A percentile compares a stretch with the other conserved stretches of the same genome.
Conservation (phyloP, 2,888 invertebrate species). For the Gasteruption jaculator region DNA sequence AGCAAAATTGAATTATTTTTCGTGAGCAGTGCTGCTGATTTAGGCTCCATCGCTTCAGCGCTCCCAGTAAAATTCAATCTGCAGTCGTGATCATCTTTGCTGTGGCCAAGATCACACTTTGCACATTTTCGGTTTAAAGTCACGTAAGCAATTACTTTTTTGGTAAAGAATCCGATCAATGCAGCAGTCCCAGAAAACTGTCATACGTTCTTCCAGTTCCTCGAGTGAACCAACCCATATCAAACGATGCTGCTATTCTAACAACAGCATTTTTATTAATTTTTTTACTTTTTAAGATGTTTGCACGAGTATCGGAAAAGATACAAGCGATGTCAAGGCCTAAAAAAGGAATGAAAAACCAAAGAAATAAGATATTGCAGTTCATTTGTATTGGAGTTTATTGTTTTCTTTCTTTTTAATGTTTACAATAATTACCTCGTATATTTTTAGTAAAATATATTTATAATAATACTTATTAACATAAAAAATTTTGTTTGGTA, state of each 20-base stretch:
- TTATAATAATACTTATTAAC: too few species aligned
- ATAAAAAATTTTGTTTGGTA: too few species aligned
- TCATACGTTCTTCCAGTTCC: constrained; percentile 18
- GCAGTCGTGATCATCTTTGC: constrained; percentile 21
- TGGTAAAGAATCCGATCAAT: constrained; percentile 13
- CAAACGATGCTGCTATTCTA: constrained; percentile 15
- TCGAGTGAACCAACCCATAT: constrained; percentile 19
- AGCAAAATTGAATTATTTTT: background rate
- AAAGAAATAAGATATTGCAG: too few species aligned
- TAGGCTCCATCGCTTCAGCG: constrained; percentile 22
- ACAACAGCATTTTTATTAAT: too few species aligned
- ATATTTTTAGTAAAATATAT: too few species aligned
- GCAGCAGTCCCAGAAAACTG: constrained; percentile 17
- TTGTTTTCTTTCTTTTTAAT: too few species aligned
- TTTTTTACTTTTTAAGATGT: too few species aligned
- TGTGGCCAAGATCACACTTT: constrained; percentile 12
- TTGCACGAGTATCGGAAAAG: too few species aligned
- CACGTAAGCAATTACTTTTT: constrained; percentile 14
- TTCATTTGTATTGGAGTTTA: too few species aligned
- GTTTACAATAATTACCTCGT: too few species aligned
- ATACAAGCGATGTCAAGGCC: too few species aligned
- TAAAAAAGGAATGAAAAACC: too few species aligned
- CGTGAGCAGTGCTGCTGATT: constrained; percentile 10
- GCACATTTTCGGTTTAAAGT: constrained; percentile 18
- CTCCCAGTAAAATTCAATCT: constrained; percentile 19